Evolutionary conservation across 2,888 invertebrate species (phyloP).

Genomic region (Ligdia adustata): DNA sequence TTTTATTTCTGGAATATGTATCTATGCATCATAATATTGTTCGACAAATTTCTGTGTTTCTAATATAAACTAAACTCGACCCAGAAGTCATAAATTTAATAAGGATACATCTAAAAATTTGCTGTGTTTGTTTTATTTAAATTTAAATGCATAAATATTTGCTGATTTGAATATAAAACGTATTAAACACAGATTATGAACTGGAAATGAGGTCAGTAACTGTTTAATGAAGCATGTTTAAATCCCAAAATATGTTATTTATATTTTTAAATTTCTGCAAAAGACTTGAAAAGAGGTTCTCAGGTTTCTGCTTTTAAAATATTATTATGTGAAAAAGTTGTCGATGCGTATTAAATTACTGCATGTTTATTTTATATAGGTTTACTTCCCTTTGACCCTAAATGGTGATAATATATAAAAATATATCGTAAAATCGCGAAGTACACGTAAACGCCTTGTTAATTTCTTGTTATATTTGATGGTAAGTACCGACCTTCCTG

Average conservation of each 20-base stretch:
- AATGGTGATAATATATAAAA: too few relatives aligned
- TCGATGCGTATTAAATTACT: neutral
- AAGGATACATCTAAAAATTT: neutral
- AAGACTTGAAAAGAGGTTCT: neutral
- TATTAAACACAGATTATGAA: slow-evolving; percentile 13
- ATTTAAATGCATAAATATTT: slow-evolving; percentile 12
- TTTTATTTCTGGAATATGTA: too few relatives aligned
- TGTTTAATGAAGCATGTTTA: slow-evolving; percentile 4
- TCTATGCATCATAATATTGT: too few relatives aligned
- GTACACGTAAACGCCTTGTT: too few relatives aligned
- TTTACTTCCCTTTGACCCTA: slow-evolving; percentile 1
- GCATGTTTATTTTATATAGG: neutral
- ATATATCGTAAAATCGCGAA: too few relatives aligned
- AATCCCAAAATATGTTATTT: neutral
- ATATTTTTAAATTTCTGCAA: slow-evolving; percentile 1
- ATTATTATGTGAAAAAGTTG: neutral
- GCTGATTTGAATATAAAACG: slow-evolving; percentile 10
- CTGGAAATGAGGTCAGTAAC: slow-evolving; percentile 20
- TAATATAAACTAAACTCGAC: neutral
- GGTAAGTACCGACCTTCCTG: too few relatives aligned
- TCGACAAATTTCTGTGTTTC: too few relatives aligned
- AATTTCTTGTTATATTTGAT: too few relatives aligned
- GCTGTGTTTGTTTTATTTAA: slow-evolving; percentile 10
- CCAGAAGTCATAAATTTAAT: neutral
- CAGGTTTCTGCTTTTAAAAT: slow-evolving; percentile 7